Evolutionary conservation across 2,797 vertebrate genomes (phyloP), one percentile per base, ranked within the genome.

Genomic region (Smutsia gigantea): DNA sequence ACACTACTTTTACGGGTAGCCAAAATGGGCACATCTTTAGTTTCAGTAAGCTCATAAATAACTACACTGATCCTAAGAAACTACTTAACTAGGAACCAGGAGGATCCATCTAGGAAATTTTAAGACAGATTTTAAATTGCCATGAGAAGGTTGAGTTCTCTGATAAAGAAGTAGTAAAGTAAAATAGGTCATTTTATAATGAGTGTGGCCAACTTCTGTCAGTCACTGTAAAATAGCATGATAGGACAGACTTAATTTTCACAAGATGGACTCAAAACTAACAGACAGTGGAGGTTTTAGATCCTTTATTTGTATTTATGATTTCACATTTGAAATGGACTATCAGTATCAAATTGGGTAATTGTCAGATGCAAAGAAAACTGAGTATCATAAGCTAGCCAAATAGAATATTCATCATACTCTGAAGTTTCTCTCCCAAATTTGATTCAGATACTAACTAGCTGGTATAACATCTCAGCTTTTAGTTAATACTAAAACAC

Each of bases 1-100:
- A 97, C 72, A 79, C 87, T 90, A 93, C 97, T 97, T 96, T 78
- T 37, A 79, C 64, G 39, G 53, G 71, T 83, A 10, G 15, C 68
- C 11, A 96, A 98, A 98, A 97, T 90, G 77, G 84, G 66, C 89
- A 94, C 77, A 94, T 79, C 86, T 95, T 74, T 25, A 66, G 77
- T 92, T 97, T 97, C 69, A 78, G 81, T 94, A 97, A 98, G 98
- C 84, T 92, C 85, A 98, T 96, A 97, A 98, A 98, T 98, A 98
- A 97, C 25, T 27, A 63, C 19, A 96, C 82, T 78, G 57, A 74
- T 96, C 37, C 93, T 96, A 97, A 97, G 94, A 83, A 97, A 98
- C 93, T 92, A 93, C 51, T 85, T 97, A 66, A 85, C 27, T 61
- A 27, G 69, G 83, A 96, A 92, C 53, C 69, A 93, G 13, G 19